Percentiles rank a stretch among this genome's conserved stretches.
Evolutionary conservation across 2,888 invertebrate genomes (phyloP).

Genomic region (Willowsia nigromaculata): DNA sequence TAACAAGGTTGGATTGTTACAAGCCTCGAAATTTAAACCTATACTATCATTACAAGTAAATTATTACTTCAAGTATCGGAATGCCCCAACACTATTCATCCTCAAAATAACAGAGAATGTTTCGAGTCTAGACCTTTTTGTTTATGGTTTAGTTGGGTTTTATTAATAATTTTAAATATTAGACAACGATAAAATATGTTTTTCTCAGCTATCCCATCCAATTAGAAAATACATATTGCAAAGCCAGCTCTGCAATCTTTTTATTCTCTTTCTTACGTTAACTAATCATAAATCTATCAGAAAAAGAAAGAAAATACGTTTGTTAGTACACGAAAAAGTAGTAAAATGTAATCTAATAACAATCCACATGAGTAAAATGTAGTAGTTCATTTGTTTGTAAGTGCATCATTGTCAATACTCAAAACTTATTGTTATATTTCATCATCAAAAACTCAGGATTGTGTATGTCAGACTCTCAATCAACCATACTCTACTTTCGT

Average conservation of each 20-base stretch:
- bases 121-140: neutral
- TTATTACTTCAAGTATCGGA: neutral
- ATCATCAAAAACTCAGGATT: constrained; percentile 28
- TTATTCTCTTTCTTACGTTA: neutral
- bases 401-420: constrained; percentile 31
- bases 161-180: neutral
- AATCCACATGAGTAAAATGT: neutral
- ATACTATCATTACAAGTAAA: neutral
- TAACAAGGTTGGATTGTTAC: neutral
- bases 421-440: neutral
- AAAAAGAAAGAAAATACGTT: neutral
- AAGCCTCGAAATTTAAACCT: neutral
- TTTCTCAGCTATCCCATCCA: constrained; percentile 1
- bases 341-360: neutral
- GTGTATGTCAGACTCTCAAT: constrained; percentile 38
- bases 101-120: neutral
- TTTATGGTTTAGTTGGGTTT: neutral
- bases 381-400: constrained; percentile 12
- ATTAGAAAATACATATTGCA: constrained; percentile 72
- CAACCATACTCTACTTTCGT: constrained; percentile 13
- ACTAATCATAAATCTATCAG: neutral
- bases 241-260: constrained; percentile 75
- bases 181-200: constrained; percentile 33
- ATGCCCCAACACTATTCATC: neutral
- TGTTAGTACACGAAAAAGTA: neutral